Conservation (phyloP, 1,140 invertebrate genomes). For the Leucophenga varia region DNA sequence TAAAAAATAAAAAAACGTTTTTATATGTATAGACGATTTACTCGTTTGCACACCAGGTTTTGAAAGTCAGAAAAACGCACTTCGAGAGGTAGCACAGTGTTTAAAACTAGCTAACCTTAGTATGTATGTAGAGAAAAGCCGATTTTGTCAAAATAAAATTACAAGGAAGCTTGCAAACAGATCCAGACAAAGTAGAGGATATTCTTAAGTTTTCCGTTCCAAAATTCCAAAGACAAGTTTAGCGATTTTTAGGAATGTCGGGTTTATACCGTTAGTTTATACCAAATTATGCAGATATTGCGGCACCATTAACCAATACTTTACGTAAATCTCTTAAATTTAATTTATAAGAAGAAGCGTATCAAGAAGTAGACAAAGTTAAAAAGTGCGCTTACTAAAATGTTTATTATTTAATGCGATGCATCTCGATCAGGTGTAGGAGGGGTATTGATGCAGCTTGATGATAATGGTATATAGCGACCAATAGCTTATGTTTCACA, state of each 20-base stretch:
- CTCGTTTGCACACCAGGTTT: conserved; percentile 5
- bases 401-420: conserved; percentile 49
- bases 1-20: background rate
- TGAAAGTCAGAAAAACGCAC: conserved; percentile 3
- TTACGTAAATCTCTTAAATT: conserved; percentile 1
- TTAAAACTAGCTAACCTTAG: conserved; percentile 15
- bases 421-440: conserved; percentile 43
- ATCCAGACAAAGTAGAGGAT: conserved; percentile 9
- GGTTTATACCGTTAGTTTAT: conserved; percentile 57
- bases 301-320: conserved; percentile 27
- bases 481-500: conserved; percentile 46
- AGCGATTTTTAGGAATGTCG: conserved; percentile 56
- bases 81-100: conserved; percentile 3
- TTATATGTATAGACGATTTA: conserved; percentile 11
- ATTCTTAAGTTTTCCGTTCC: conserved; percentile 30
- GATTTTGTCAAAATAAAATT: conserved; percentile 10
- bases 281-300: conserved; percentile 50
- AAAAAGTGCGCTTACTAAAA: conserved; percentile 32
- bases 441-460: conserved; percentile 39
- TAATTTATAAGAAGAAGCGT: background rate
- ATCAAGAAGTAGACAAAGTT: background rate
- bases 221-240: conserved; percentile 27
- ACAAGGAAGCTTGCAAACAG: conserved; percentile 5
- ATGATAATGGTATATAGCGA: conserved; percentile 19
- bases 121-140: conserved; percentile 25